These are phyloP conservation scores for Chrysolina haemoptera DNA, from an alignment of 2,888 invertebrate species.

Conservation along the genomic window DNA sequence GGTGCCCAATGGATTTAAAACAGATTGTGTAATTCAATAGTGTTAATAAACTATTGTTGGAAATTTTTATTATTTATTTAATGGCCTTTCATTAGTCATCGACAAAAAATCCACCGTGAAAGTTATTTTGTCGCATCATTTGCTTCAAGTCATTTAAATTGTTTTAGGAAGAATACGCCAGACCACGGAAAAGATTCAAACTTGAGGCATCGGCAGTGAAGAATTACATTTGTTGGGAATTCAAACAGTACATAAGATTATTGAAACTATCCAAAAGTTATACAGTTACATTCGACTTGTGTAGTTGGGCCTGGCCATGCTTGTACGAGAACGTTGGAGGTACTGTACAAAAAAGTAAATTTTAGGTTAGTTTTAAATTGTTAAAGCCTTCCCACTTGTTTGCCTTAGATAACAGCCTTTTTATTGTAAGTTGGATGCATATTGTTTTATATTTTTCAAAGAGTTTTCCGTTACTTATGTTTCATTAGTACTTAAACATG, in stretches of 20 bases:
- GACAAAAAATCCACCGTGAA: too few species aligned
- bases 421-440: constrained; percentile 52
- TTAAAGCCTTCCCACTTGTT: constrained; percentile 56
- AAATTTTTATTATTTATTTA: too few species aligned
- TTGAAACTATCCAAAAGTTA: constrained; percentile 45
- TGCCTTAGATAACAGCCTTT: constrained; percentile 59
- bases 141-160: constrained; percentile 24
- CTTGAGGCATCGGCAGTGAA: constrained; percentile 71
- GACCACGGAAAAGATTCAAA: constrained; percentile 71
- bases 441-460: constrained; percentile 49
- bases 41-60: too few species aligned
- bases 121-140: not conserved
- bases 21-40: too few species aligned
- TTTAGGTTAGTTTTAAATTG: constrained; percentile 53
- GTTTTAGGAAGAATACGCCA: constrained; percentile 70
- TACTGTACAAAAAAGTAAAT: constrained; percentile 56
- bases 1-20: too few species aligned
- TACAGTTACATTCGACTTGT: constrained; percentile 48
- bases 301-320: constrained; percentile 45
- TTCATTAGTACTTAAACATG: constrained; percentile 56
- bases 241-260: constrained; percentile 45
- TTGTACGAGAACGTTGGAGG: constrained; percentile 51
- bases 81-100: too few species aligned
- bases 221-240: constrained; percentile 35
- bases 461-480: constrained; percentile 48